Base-by-base conservation (phyloP, 2,888 invertebrate genomes). In the Ormyrus labotus region DNA sequence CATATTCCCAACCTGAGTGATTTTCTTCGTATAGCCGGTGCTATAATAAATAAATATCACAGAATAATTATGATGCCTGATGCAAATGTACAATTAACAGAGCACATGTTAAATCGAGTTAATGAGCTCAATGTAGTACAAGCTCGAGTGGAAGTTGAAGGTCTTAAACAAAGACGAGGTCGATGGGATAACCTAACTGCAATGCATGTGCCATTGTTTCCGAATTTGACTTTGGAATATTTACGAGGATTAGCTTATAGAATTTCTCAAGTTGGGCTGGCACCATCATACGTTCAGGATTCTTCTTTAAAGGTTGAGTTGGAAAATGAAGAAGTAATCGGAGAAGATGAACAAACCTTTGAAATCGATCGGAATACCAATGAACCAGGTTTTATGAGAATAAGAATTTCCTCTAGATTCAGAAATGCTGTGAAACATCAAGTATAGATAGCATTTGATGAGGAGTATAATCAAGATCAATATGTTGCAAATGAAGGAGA, bases 31-130 rank as follows among this genome's bases (percentile, higher is more conserved):
- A 83, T 81, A 57, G 81, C 74, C 68, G 78, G 79, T 47, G 83
- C 65, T 4, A 65, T 82, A 2, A 79, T 83, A 67, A 82, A 83
- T 57, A 68, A 64, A 64, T 83, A 81, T 78, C 68, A 63, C 55
- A 53, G 51, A 5, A 34, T 67, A 7, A 70, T 75, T 34, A 51
- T 8, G 5, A 81, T 80, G 78, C 53, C 51, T 67, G 76, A 75
- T 68, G 68, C 67, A 34, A 75, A 60, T 65, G 76, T 58, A 53
- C 70, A 71, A n/a, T 55, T 80, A 45, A 73, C 80, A 3, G 11
- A 63, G 74, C 55, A 81, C 58, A 72, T 77, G 55, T 57, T 53
- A 34, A 47, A 61, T 55, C 34, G 68, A 81, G 65, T 69, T 19
- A 10, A 51, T 45, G 63, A 80, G 55, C 60, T 67, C 5, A 83